A percentile compares a stretch with the other conserved stretches of the same genome.
phyloP scores from a whole-genome alignment of 92 coral and sea anemone genomes.

The Porites rus region DNA sequence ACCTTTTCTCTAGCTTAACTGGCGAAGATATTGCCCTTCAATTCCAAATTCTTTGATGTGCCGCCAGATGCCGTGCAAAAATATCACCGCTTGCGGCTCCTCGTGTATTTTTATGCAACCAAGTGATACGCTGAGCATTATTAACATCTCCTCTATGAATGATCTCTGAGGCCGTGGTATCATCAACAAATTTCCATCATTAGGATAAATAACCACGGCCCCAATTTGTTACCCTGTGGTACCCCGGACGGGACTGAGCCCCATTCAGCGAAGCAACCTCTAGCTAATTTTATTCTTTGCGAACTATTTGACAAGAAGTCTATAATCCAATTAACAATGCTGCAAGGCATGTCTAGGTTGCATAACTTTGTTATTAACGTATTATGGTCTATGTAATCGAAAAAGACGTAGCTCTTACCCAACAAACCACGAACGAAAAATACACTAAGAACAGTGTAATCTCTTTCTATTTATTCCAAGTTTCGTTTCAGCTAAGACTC shows the following conservation, averaged over 20 bases:
- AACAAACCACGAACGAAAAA: too few relatives aligned
- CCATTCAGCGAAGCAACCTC: too few relatives aligned
- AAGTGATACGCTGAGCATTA: slow-evolving; percentile 21
- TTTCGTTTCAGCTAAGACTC: too few relatives aligned
- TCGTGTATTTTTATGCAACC: background rate
- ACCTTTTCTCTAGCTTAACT: too few relatives aligned
- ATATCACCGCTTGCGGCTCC: too few relatives aligned
- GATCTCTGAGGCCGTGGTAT: slow-evolving; percentile 27
- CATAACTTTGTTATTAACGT: background rate
- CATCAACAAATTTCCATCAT: slow-evolving; percentile 38
- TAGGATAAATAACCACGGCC: slow-evolving; percentile 25
- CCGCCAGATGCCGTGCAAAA: too few relatives aligned
- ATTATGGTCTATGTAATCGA: background rate
- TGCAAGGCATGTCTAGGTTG: background rate
- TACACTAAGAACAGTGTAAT: too few relatives aligned
- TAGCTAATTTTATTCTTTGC: background rate
- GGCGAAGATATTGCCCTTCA: too few relatives aligned
- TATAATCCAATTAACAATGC: background rate
- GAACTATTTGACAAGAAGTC: background rate
- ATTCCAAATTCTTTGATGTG: too few relatives aligned
- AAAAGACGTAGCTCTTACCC: background rate
- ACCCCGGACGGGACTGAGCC: background rate
- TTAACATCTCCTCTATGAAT: slow-evolving; percentile 16
- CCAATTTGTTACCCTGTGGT: slow-evolving; percentile 11
- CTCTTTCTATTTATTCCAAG: too few relatives aligned